Base-by-base conservation (phyloP, 37 sponge, comb jelly and placozoan genomes). In the Axinella damicornis region DNA sequence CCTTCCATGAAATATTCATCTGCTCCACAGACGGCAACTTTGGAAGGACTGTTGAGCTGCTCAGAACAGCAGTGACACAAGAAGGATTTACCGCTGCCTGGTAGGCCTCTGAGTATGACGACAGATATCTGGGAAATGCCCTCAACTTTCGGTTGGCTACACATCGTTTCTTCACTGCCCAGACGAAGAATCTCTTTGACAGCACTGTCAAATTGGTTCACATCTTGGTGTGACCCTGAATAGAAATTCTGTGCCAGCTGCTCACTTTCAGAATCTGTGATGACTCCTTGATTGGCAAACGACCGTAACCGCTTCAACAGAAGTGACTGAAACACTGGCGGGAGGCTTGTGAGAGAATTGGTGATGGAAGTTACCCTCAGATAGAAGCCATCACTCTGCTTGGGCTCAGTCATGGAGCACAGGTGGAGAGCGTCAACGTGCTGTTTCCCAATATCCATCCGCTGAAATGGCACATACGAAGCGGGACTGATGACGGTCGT, bases 61-160 rank as follows among this genome's bases (percentile, higher is more conserved):
- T 88, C 95, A 20, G 84, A 61, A 56, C 89, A 83, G 68, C 81
- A 46, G 34, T 69, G 27, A 16, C 83, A 79, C 27, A 95, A 70
- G 57, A 65, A 78, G 16, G 95, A 96, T 80, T 96, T 96, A 12
- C 97, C 97, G 60, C 82, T 81, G 4, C 97, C 97, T 27, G 97
- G 97, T 12, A 96, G 73, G 19, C 97, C 97, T 46, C 97, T 62
- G 58, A 96, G n/a, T n/a, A 93, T 83, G 21, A 96, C 77, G 0
- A 96, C 93, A 46, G 46, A 46, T 34, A 36, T 41, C 16, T 76
- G 55, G 16, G 31, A 0, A 67, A 2, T 5, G 33, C 53, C 22
- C 5, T 31, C 17, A 9, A 16, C 58, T 25, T 55, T 52, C 4
- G 1, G 30, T 30, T 30, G 19, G 2, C 32, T 57, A 15, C 58